A percentile compares a stretch with the other conserved stretches of the same genome.
phyloP scores from a whole-genome alignment of 1,140 invertebrate genomes.

The Phenacoccus solenopsis region DNA sequence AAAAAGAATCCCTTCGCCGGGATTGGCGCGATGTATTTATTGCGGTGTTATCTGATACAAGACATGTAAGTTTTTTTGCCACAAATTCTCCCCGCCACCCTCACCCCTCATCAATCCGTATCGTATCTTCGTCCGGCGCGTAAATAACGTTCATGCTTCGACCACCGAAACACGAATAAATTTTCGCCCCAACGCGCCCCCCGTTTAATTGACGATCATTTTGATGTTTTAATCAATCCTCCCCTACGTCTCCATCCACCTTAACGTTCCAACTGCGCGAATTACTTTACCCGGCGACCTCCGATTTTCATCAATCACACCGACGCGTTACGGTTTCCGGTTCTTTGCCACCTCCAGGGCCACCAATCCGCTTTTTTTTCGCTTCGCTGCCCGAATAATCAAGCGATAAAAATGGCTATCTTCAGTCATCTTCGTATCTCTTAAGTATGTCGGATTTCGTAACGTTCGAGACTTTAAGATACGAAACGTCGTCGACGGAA shows the following conservation, averaged over 20 bases:
- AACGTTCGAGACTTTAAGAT: too few relatives aligned
- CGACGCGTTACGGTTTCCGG: background rate
- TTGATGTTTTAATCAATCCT: background rate
- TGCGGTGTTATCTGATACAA: constrained; percentile 17
- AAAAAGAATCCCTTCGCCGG: constrained; percentile 11
- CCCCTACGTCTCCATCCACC: background rate
- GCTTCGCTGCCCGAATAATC: background rate
- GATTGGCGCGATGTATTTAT: constrained; percentile 11
- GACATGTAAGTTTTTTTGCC: constrained; percentile 6
- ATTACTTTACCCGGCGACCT: too few relatives aligned
- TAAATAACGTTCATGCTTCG: too few relatives aligned
- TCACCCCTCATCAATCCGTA: background rate
- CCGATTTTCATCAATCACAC: background rate
- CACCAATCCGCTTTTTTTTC: too few relatives aligned
- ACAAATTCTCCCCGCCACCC: background rate
- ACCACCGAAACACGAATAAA: background rate
- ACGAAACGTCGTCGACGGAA: too few relatives aligned
- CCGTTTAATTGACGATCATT: background rate
- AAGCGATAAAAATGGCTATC: background rate
- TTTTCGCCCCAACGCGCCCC: background rate
- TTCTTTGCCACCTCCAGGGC: background rate
- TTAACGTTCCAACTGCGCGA: too few relatives aligned
- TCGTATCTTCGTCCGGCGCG: too few relatives aligned
- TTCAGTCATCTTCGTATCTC: too few relatives aligned
- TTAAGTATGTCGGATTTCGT: too few relatives aligned